Evolutionary conservation across 30 jellyfish, hydroid and myxozoan species (phyloP), one percentile per base, ranked within the genome.

Genomic region (Rhopilema esculentum): DNA sequence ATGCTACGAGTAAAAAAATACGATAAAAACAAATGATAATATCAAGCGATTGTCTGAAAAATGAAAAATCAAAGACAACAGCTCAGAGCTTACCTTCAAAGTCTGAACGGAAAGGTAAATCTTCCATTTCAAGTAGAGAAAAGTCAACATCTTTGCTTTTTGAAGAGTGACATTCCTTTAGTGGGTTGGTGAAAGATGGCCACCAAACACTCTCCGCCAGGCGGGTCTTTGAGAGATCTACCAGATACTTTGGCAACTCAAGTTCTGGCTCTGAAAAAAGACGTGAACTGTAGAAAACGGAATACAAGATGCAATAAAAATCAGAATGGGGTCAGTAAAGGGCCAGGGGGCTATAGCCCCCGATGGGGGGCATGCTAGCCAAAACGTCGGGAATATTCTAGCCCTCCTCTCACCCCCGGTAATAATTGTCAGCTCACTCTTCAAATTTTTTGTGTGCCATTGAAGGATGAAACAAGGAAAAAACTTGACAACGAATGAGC

Each of bases 221-320:
- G 51, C 40, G 16, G 0, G 82, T 70, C 6, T 28, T n/a, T 8
- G 85, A 27, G 8, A 84, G 65, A 27, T 33, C 72, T 1, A 8
- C 53, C 30, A 84, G 53, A 66, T 84, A 84, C 16, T 84, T 50
- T 67, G 92, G 92, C 73, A 84, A 15, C 40, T 51, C 85, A 32
- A 84, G 74, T 16, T 72, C 80, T 1, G 65, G 73, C 15, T 71
- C 92, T 84, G 22, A 17, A 72, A 84, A 21, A 24, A 30, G 51
- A 75, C 16, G 6, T 63, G 12, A 40, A 40, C 57, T 40, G 6
- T 6, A 2, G 12, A 40, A 12, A 40, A 40, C 57, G 12, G 12
- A 40, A 40, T 6, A 12, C 9, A 12, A n/a, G n/a, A n/a, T n/a
- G n/a, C n/a, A n/a, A n/a, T n/a, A n/a, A n/a, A n/a, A n/a, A n/a